Evolutionary conservation across 1,140 invertebrate genomes (phyloP), one percentile per base, ranked within the genome.

Genomic region (Orius laevigatus): DNA sequence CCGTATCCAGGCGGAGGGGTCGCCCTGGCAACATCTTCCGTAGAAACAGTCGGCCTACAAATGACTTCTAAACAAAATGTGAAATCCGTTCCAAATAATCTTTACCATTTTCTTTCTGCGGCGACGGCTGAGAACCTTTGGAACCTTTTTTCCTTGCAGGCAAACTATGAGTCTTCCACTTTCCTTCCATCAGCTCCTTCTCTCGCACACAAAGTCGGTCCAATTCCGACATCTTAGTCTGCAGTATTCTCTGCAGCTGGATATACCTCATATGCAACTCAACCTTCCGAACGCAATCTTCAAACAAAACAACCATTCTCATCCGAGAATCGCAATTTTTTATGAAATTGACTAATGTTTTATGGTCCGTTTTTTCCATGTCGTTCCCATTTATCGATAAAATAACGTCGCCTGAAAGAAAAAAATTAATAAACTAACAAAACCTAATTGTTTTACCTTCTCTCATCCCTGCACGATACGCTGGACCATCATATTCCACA

Each of bases 231-330:
- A 89, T 76, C 62, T 90, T 89, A n/a, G 76, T 75, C 62, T 90
- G 84, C 5, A 93, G 66, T 19, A 84, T 70, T 53, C 80, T 75
- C 66, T 91, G 87, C 5, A 92, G 67, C 54, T 90, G 81, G 39
- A 92, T 85, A 57, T 90, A 92, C 38, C 86, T 75, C 72, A 92
- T 88, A 59, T 92, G 86, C 2, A 92, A 70, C 60, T 89, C 85
- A 15, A 86, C 82, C 74, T 94, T 94, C 45, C 84, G 73, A 0
- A 93, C 88, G 58, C 91, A 92, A 61, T 95, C 86, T 69, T 94
- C 90, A 62, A 93, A 94, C 2, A 92, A 75, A 0, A 94, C 89
- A 1, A 94, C 89, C 78, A 94, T 89, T 48, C 90, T 72, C 82
- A 95, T 90, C 50, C 86, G 70, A 6, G 81, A 72, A 59, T 88